Evolutionary conservation across 2,888 invertebrate genomes (phyloP), one percentile per base, ranked within the genome.

Genomic region (Dicroscelio sp.): DNA sequence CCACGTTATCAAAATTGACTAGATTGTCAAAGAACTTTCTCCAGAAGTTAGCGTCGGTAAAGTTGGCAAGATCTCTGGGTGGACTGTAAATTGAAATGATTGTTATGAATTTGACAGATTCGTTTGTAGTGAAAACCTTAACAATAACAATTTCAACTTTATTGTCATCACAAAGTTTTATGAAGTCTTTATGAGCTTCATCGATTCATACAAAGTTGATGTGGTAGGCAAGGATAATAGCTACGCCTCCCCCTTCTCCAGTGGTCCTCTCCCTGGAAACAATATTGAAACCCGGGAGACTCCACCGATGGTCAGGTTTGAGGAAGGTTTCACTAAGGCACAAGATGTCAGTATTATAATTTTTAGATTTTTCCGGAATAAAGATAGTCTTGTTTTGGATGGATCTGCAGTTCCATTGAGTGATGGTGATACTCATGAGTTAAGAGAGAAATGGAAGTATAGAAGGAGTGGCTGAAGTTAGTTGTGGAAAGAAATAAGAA

Each of bases 391-490:
- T 69, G 23, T 69, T 69, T 12, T 35, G n/a, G 1, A 69, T 38
- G 33, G 67, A 69, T 38, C 67, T 69, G 23, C 67, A 69, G 14
- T 69, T 69, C 67, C 67, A 69, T 38, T 69, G 67, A 25, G 10
- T 27, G 4, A 60, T 25, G 8, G 25, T 25, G 17, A 60, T 43
- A 12, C 14, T 43, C 43, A n/a, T 43, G 43, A 8, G 14, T 43
- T 12, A 43, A 43, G 8, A 43, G 14, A 14, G 14, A 43, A 43
- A 43, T 43, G 14, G 14, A 43, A 43, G 43, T 12, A 43, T 12
- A 12, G 14, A 14, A 43, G 43, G 43, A 43, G 43, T 43, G 14
- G 14, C 14, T n/a, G n/a, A 43, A 43, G 14, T 43, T 43, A 43
- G 14, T 43, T 8, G 43, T 43, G n/a, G n/a, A n/a, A n/a, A n/a